Percentiles rank a stretch among this genome's conserved stretches.
phyloP scores from a whole-genome alignment of 2,888 invertebrate species.

The Hipparchia semele region DNA sequence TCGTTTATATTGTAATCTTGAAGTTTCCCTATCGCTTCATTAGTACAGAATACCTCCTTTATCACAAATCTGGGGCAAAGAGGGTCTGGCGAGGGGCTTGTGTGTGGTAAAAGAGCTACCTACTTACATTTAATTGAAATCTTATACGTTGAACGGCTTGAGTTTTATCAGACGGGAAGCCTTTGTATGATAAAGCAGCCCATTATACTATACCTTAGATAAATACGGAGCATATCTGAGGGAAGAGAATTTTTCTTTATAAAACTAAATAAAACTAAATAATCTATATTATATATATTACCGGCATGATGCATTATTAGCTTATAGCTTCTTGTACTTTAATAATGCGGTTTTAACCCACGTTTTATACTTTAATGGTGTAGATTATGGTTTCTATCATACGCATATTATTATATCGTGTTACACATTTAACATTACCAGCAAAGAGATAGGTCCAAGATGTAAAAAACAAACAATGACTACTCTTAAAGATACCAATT shows the following conservation, averaged over 20 bases:
- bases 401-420: no score
- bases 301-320: no score
- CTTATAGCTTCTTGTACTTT: no score
- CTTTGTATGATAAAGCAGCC: not conserved
- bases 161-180: constrained; percentile 15
- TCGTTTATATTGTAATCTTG: constrained; percentile 21
- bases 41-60: constrained; percentile 25
- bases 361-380: no score
- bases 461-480: no score
- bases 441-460: no score
- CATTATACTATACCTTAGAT: not conserved
- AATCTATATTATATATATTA: no score
- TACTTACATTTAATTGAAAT: constrained; percentile 28
- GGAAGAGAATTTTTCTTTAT: not conserved
- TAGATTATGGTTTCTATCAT: no score
- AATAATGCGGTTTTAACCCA: not conserved
- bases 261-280: not conserved
- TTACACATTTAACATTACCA: no score
- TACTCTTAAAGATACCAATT: no score
- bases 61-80: constrained; percentile 24
- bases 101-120: constrained; percentile 28
- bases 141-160: constrained; percentile 16
- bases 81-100: constrained; percentile 18
- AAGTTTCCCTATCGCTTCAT: constrained; percentile 26
- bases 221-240: not conserved